Conservation (phyloP, 2,113 vertebrate species). For the Oreocharis arfaki region DNA sequence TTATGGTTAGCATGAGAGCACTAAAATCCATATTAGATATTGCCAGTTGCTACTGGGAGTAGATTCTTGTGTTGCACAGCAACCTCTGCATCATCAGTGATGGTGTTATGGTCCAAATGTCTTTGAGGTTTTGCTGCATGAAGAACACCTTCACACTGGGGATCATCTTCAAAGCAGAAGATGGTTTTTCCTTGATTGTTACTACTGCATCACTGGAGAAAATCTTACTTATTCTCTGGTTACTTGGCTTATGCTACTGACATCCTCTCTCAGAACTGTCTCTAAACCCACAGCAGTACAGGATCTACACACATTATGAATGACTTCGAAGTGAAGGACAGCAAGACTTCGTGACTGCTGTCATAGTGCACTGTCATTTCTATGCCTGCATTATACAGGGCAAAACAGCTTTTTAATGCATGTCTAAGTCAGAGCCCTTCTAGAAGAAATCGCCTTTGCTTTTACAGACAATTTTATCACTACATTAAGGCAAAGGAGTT, state of each 20-base stretch:
- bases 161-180: background rate
- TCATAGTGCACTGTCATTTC: background rate
- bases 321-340: background rate
- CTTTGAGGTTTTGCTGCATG: background rate
- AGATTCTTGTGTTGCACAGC: background rate
- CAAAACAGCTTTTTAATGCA: background rate
- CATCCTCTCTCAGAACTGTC: background rate
- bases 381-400: background rate
- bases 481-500: background rate
- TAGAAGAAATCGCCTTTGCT: background rate
- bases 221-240: background rate
- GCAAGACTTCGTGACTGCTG: background rate
- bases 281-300: background rate
- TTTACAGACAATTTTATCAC: background rate
- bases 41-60: background rate
- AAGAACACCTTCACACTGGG: background rate
- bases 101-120: background rate
- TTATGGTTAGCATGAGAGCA: background rate
- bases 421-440: background rate
- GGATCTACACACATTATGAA: background rate
- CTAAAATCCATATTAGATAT: background rate
- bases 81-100: background rate
- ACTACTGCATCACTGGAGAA: background rate
- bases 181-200: background rate
- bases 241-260: background rate